These are phyloP conservation scores for Apistogramma diplotaenia DNA, from an alignment of 2,113 vertebrate species.

Conservation along the genomic window DNA sequence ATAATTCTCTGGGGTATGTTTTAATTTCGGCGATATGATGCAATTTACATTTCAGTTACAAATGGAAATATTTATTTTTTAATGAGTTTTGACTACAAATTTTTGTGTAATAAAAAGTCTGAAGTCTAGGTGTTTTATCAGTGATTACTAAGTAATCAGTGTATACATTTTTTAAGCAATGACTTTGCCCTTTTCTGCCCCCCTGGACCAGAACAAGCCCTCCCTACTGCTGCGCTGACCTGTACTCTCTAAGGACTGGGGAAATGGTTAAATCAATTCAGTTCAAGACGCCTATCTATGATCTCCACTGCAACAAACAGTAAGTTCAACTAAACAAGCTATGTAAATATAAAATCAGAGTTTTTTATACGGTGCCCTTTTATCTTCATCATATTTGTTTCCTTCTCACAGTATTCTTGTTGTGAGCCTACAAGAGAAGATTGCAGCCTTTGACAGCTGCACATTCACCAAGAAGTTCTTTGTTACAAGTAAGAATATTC, in stretches of 20 bases:
- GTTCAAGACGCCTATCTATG: slow-evolving; percentile 98
- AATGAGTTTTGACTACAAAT: too few species aligned
- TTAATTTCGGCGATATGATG: not conserved
- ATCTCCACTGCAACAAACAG: slow-evolving; percentile 96
- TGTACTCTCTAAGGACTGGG: slow-evolving; percentile 91
- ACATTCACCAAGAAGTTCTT: slow-evolving; percentile 99
- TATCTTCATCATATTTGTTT: not conserved
- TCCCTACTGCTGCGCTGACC: slow-evolving; percentile 93
- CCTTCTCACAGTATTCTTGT: slow-evolving; percentile 86
- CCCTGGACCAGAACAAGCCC: slow-evolving; percentile 85
- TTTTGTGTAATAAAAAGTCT: not conserved
- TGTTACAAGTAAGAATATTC: slow-evolving; percentile 89
- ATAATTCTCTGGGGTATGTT: not conserved
- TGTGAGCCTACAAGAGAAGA: slow-evolving; percentile 96
- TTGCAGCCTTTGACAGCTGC: slow-evolving; percentile 97
- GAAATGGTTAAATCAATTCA: slow-evolving; percentile 99
- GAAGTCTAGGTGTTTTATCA: not conserved
- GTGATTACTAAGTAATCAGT: not conserved
- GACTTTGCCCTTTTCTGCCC: not conserved
- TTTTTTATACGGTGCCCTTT: not conserved
- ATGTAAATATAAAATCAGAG: not conserved
- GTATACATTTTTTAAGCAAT: not conserved
- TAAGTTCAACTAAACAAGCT: slow-evolving; percentile 49
- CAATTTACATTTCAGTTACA: not conserved
- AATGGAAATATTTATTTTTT: not conserved